These are phyloP conservation scores for Epinephelus awoara DNA, from an alignment of 2,797 vertebrate genomes.

Conservation along the genomic window DNA sequence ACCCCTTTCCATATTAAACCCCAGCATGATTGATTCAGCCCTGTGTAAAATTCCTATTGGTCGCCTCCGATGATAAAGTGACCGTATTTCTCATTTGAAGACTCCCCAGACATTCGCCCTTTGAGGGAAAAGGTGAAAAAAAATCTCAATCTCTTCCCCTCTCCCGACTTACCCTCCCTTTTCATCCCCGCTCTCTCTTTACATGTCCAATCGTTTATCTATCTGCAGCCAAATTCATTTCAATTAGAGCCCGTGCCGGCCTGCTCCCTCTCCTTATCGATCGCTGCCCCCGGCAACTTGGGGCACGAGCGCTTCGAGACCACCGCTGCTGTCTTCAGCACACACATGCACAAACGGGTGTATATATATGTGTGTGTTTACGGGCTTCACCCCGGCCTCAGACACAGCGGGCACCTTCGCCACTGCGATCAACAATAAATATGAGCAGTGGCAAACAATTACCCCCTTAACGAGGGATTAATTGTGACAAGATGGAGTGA, in stretches of 20 bases:
- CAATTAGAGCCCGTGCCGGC: constrained; percentile 80
- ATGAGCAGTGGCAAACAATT: constrained; percentile 86
- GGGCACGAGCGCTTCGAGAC: constrained; percentile 62
- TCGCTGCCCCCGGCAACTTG: constrained; percentile 74
- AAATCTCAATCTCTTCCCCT: constrained; percentile 57
- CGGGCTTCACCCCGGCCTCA: constrained; percentile 53
- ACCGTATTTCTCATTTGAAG: constrained; percentile 77
- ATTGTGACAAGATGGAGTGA: constrained; percentile 88
- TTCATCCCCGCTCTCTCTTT: constrained; percentile 65
- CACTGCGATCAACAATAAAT: constrained; percentile 84
- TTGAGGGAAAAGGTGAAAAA: constrained; percentile 75
- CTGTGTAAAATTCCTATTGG: constrained; percentile 73
- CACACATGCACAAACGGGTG: constrained; percentile 12
- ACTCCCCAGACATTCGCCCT: constrained; percentile 77
- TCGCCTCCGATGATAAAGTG: constrained; percentile 71
- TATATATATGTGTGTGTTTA: constrained; percentile 24
- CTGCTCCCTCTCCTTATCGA: constrained; percentile 81
- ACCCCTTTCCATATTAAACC: constrained; percentile 62
- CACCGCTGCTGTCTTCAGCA: constrained; percentile 54
- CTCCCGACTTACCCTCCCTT: constrained; percentile 43
- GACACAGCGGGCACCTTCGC: constrained; percentile 81
- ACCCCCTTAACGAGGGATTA: constrained; percentile 88
- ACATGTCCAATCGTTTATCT: constrained; percentile 82
- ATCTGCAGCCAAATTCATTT: constrained; percentile 85
- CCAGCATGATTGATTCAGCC: constrained; percentile 73